Base-by-base conservation (phyloP, 2,113 vertebrate species). In the Emydocephalus ijimae region DNA sequence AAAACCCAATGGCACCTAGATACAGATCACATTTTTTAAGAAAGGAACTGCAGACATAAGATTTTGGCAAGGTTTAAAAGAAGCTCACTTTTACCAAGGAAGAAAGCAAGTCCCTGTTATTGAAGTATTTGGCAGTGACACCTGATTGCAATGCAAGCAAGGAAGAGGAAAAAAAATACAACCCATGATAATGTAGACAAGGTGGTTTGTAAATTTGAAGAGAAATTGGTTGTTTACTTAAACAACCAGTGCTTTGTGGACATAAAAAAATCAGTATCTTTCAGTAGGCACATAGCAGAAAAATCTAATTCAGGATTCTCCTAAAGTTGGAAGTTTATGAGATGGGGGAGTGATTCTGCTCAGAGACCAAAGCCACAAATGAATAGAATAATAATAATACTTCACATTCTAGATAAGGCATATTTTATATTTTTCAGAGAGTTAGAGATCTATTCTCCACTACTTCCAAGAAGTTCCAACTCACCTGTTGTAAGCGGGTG, bases 141-240 rank as follows among this genome's bases (percentile, higher is more conserved):
- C n/a, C 2, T 7, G 1, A 74, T 20, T 74, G 5, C 5, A 34
- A 74, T 0, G 1, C 2, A 0, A 39, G 5, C n/a, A 20, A 7
- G n/a, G 2, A 14, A 12, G 4, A 9, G 2, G n/a, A 1, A 3
- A 9, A 50, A 50, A 1, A 74, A 74, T 74, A n/a, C 64, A 6
- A 34, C n/a, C n/a, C 5, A 1, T 34, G 64, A 34, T 74, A 74
- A 34, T 18, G 14, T 15, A 39, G n/a, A 39, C 5, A 74, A 74
- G 18, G n/a, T 74, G 15, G n/a, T 74, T 34, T 74, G 64, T 15
- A 34, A 18, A 18, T 74, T 74, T 34, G n/a, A 14, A 34, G n/a
- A 74, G 15, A 18, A 18, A 34, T 74, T 0, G 14, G 64, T 34
- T 74, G 14, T 74, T 74, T 5, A 34, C n/a, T 74, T 74, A 74